Percentiles rank a stretch among this genome's conserved stretches.
Evolutionary conservation across 53 echinoderm and acorn worm species (phyloP).

Genomic region (Apostichopus leukothele): DNA sequence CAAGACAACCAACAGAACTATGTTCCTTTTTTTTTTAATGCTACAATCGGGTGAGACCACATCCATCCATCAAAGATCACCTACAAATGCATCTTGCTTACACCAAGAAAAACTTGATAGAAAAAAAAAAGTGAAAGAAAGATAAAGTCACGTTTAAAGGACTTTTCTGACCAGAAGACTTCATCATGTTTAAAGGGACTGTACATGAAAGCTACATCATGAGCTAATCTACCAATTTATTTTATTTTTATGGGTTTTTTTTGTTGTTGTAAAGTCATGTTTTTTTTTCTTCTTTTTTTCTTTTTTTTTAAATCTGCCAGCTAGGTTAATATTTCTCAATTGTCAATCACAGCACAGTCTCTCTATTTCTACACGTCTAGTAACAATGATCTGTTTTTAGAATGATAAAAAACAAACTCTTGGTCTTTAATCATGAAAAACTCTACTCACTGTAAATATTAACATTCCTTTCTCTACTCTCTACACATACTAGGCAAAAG

Average conservation of each 20-base stretch:
- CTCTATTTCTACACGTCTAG: not conserved
- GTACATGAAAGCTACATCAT: not conserved
- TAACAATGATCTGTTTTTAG: not conserved
- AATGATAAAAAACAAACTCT: not conserved
- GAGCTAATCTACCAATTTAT: constrained; percentile 1
- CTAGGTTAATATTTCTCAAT: too few species aligned
- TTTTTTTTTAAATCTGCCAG: too few species aligned
- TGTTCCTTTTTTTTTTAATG: not conserved
- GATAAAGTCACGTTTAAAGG: too few species aligned
- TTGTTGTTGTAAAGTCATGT: not conserved
- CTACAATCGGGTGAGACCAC: not conserved
- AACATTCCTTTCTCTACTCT: too few species aligned
- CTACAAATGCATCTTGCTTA: constrained; percentile 1
- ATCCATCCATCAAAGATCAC: not conserved
- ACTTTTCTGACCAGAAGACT: too few species aligned
- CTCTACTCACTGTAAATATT: too few species aligned
- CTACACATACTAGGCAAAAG: too few species aligned
- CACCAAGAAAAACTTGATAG: not conserved
- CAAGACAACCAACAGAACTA: constrained; percentile 19
- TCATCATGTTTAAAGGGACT: not conserved
- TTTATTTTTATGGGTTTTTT: not conserved
- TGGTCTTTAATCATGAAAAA: too few species aligned
- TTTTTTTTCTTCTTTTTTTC: not conserved
- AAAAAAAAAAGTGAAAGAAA: too few species aligned
- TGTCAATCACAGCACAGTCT: not conserved